Base-by-base conservation (phyloP, 2,888 invertebrate species). In the Atrina japonica region DNA sequence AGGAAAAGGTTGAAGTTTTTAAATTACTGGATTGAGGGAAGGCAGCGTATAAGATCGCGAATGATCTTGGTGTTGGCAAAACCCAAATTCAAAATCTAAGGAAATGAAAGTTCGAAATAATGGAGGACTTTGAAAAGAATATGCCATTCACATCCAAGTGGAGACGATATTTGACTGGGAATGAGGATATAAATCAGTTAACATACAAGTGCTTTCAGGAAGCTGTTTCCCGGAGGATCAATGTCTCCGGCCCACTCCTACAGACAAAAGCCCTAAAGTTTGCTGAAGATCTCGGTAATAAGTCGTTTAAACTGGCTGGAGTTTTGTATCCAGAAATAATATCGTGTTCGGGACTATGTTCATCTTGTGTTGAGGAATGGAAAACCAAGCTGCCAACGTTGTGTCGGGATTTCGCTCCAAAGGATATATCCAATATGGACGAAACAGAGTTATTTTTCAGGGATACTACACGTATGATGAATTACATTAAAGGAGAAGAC, bases 31-130 rank as follows among this genome's bases (percentile, higher is more conserved):
- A 63, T 43, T 52, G 67, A 21, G 23, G 29, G 2, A 72, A 72
- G 66, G 60, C 53, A 63, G 49, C 73, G 18, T 27, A 71, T 18
- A 55, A 70, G 41, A 67, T 77, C 27, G 75, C 77, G 6, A 60
- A 70, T 2, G 58, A 72, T n/a, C 35, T 75, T 27, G 68, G 68
- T 41, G 75, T 78, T 9, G 75, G 77, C 1, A 73, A 70, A 56
- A 72, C 71, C 0, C 73, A 73, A 18, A 66, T 78, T 21, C 71
- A 71, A 52, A 65, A 69, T 16, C 60, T 72, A 30, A 16, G 73
- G 53, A 75, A 75, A 58, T 25, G 75, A n/a, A 74, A 73, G 59
- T 50, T 52, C 0, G 70, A 73, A 29, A 49, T 73, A 0, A 40
- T 75, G n/a, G 27, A 72, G 0, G 67, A 73, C 21, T 60, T 58